Conservation (phyloP, 2,888 invertebrate genomes). For the Lobophora halterata region DNA sequence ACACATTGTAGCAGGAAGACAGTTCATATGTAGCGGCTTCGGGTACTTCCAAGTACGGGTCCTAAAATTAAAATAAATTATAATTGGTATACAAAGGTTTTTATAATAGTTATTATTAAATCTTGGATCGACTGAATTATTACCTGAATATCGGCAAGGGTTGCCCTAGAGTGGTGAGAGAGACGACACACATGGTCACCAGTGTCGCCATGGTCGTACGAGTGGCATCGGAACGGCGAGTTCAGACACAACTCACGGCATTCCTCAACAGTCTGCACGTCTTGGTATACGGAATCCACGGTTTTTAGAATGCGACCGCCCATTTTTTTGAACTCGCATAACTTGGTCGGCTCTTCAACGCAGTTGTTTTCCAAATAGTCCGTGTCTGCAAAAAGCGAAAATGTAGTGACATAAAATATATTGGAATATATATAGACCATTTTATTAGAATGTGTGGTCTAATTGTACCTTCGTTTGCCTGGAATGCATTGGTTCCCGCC, state of each 20-base stretch:
- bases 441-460: constrained; percentile 29
- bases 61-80: constrained; percentile 72
- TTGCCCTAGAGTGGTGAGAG: constrained; percentile 94
- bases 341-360: constrained; percentile 95
- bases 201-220: constrained; percentile 96
- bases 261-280: constrained; percentile 92
- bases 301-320: constrained; percentile 94
- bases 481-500: constrained; percentile 90
- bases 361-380: constrained; percentile 97
- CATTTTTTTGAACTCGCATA: constrained; percentile 96
- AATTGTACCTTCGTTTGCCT: constrained; percentile 81
- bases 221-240: constrained; percentile 94
- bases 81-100: no score
- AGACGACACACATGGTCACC: constrained; percentile 96
- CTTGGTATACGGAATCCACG: constrained; percentile 95
- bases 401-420: constrained; percentile 19
- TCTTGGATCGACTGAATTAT: no score
- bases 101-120: no score
- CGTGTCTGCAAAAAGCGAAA: constrained; percentile 57
- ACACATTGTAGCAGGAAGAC: constrained; percentile 96
- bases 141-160: constrained; percentile 93
- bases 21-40: constrained; percentile 96
- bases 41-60: constrained; percentile 93
- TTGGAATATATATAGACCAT: constrained; percentile 15
- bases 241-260: constrained; percentile 93